Conservation (phyloP, 1,140 invertebrate genomes). For the Nebria ingens region DNA sequence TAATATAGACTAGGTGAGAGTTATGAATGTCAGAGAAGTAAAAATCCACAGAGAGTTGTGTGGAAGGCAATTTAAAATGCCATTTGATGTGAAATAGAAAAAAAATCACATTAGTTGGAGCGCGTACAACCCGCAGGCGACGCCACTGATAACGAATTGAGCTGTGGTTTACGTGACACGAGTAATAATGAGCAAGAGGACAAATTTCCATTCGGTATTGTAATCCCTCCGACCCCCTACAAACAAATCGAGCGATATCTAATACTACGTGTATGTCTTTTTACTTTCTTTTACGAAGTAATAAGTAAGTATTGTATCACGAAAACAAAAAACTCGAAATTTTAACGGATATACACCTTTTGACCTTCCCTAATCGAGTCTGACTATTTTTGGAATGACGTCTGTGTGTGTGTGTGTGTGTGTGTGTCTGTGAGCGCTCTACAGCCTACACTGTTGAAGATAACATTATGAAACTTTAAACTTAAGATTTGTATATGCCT, state of each 20-base stretch:
- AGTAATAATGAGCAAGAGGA: constrained; percentile 15
- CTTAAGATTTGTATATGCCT: too few species aligned
- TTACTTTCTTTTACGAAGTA: too few species aligned
- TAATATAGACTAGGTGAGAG: neutral
- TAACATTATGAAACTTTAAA: too few species aligned
- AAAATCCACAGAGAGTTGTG: neutral
- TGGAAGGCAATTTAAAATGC: constrained; percentile 3
- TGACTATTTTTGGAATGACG: neutral
- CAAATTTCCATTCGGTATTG: constrained; percentile 20
- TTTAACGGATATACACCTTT: too few species aligned
- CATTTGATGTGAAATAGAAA: constrained; percentile 9
- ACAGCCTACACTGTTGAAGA: too few species aligned
- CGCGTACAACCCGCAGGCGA: neutral
- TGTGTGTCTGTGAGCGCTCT: neutral
- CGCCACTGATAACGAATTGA: constrained; percentile 22
- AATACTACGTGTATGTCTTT: too few species aligned
- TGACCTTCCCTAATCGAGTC: too few species aligned
- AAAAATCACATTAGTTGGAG: constrained; percentile 2
- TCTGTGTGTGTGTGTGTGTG: neutral
- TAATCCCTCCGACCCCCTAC: constrained; percentile 9
- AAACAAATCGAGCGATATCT: too few species aligned
- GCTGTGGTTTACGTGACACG: constrained; percentile 18
- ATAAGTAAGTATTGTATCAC: too few species aligned
- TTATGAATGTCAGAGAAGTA: neutral
- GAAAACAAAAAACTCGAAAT: too few species aligned